Evolutionary conservation across 2,113 vertebrate genomes (phyloP).

Genomic region (Oreotrochilus melanogaster): DNA sequence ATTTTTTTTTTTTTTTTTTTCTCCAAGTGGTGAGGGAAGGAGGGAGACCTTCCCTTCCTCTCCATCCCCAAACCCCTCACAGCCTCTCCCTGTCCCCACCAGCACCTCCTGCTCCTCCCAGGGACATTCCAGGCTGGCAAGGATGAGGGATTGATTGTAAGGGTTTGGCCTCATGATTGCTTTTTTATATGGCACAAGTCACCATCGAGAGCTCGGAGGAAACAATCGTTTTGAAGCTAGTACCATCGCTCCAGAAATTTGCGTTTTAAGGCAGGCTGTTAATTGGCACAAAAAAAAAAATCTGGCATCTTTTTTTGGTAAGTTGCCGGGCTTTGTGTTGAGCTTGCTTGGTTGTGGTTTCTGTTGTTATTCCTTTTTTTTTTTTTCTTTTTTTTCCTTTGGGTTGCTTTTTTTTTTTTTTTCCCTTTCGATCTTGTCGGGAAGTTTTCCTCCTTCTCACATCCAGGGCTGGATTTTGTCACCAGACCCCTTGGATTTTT

Average conservation of each 20-base stretch:
- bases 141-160: not conserved
- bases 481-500: slow-evolving; percentile 10
- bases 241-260: slow-evolving; percentile 82
- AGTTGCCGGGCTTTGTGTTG: slow-evolving; percentile 19
- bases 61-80: slow-evolving; percentile 25
- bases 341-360: slow-evolving; percentile 47
- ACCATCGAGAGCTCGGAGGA: slow-evolving; percentile 76
- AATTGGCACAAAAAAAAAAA: slow-evolving; percentile 87
- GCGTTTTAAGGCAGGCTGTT: slow-evolving; percentile 93
- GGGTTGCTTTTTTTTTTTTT: not conserved
- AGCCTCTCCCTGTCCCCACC: not conserved
- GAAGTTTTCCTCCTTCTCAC: slow-evolving; percentile 8
- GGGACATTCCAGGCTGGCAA: not conserved
- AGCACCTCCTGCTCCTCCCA: not conserved
- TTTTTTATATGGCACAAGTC: slow-evolving; percentile 75
- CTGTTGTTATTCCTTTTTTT: not conserved
- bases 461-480: slow-evolving; percentile 6
- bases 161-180: slow-evolving; percentile 54
- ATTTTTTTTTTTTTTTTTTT: not conserved
- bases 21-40: not conserved
- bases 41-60: not conserved
- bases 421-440: not conserved
- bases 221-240: slow-evolving; percentile 43
- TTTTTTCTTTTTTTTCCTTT: not conserved
- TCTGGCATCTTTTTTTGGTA: slow-evolving; percentile 47